These are phyloP conservation scores for Sebastes goodei DNA, from an alignment of 2,797 vertebrate species.

Conservation along the genomic window DNA sequence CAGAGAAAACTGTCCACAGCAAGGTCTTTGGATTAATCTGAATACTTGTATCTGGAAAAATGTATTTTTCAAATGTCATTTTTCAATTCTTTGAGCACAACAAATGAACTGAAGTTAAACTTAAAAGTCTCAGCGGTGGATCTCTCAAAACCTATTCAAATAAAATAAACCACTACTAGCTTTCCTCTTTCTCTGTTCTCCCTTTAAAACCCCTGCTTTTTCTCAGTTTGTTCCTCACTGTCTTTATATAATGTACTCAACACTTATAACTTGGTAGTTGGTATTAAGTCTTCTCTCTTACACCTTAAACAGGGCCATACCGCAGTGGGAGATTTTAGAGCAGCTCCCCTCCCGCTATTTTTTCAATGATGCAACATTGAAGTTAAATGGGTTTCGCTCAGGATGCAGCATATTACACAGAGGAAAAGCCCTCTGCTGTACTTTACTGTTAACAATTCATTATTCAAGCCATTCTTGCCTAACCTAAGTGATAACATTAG, in stretches of 20 bases:
- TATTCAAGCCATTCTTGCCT: not conserved
- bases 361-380: conserved; percentile 70
- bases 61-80: no score
- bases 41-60: no score
- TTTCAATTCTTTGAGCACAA: not conserved
- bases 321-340: conserved; percentile 69
- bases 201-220: not conserved
- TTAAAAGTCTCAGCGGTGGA: not conserved
- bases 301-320: conserved; percentile 66
- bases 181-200: not conserved
- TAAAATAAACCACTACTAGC: not conserved
- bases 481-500: not conserved
- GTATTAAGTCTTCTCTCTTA: conserved; percentile 34
- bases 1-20: no score
- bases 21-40: not conserved
- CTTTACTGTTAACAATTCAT: conserved; percentile 36
- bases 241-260: conserved; percentile 14
- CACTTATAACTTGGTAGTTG: conserved; percentile 10
- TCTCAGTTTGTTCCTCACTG: conserved; percentile 1
- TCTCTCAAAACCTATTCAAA: not conserved
- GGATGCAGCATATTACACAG: conserved; percentile 58
- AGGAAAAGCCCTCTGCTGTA: conserved; percentile 50
- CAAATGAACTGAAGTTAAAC: not conserved
- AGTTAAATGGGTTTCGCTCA: conserved; percentile 64
- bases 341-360: conserved; percentile 59